phyloP scores from a whole-genome alignment of 2,888 invertebrate genomes.

The Fissipunctia ypsillon region DNA sequence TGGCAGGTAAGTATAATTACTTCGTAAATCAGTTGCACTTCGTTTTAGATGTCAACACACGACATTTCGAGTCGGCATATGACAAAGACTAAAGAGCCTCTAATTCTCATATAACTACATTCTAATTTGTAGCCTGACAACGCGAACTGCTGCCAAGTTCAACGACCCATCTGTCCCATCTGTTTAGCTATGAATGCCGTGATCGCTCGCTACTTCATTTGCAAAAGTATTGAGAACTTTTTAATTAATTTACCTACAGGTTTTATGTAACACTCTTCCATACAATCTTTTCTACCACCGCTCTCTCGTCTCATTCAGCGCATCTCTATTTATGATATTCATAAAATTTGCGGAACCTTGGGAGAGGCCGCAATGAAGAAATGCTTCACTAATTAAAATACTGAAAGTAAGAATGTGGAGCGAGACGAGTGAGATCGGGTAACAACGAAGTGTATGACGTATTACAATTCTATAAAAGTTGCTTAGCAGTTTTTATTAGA shows the following conservation, averaged over 20 bases:
- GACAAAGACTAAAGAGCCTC: background rate
- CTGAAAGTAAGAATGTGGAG: slow-evolving; percentile 28
- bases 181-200: background rate
- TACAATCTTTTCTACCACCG: too few relatives aligned
- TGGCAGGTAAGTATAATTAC: background rate
- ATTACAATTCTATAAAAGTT: background rate
- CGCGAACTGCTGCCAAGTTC: slow-evolving; percentile 14
- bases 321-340: slow-evolving; percentile 2
- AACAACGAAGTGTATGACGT: background rate
- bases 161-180: background rate
- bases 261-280: background rate
- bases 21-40: background rate
- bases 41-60: too few relatives aligned
- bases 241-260: slow-evolving; percentile 2
- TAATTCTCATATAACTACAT: background rate
- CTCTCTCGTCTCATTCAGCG: slow-evolving; percentile 6
- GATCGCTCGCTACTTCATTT: background rate
- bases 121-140: background rate
- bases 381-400: slow-evolving; percentile 51
- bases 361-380: slow-evolving; percentile 17
- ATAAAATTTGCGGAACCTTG: slow-evolving; percentile 9
- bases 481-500: background rate
- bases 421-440: slow-evolving; percentile 10
- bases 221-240: background rate
- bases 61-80: too few relatives aligned